Conservation (phyloP, 2,797 vertebrate species). For the Premnoplex brunnescens region DNA sequence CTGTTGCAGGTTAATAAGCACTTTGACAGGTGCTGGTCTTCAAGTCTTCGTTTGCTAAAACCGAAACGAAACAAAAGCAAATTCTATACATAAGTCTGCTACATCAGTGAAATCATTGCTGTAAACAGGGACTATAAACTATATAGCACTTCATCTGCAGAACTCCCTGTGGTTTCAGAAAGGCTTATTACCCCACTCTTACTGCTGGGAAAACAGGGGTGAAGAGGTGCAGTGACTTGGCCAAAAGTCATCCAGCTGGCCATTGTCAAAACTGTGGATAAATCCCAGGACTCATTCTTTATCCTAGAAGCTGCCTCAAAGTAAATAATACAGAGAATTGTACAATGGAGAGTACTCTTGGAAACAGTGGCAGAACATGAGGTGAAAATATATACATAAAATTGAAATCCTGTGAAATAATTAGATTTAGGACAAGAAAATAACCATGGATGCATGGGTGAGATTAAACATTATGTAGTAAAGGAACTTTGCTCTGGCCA, state of each 20-base stretch:
- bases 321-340: constrained; percentile 38
- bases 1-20: not conserved
- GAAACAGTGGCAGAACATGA: not conserved
- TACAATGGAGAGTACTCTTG: not conserved
- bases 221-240: not conserved
- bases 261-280: constrained; percentile 19
- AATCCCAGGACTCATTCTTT: constrained; percentile 42
- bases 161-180: not conserved
- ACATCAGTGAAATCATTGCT: not conserved
- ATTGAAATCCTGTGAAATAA: not conserved
- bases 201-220: not conserved
- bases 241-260: constrained; percentile 23
- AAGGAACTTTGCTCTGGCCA: not conserved
- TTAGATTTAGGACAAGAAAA: constrained; percentile 11
- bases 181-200: not conserved
- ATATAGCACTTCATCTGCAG: not conserved
- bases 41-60: not conserved
- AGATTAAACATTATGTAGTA: not conserved
- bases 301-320: constrained; percentile 24
- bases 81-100: fast-evolving
- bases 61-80: not conserved
- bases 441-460: not conserved
- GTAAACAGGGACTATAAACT: not conserved
- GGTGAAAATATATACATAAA: not conserved
- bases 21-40: not conserved